Base-by-base conservation (phyloP, 2,113 vertebrate genomes). In the Saccopteryx bilineata region DNA sequence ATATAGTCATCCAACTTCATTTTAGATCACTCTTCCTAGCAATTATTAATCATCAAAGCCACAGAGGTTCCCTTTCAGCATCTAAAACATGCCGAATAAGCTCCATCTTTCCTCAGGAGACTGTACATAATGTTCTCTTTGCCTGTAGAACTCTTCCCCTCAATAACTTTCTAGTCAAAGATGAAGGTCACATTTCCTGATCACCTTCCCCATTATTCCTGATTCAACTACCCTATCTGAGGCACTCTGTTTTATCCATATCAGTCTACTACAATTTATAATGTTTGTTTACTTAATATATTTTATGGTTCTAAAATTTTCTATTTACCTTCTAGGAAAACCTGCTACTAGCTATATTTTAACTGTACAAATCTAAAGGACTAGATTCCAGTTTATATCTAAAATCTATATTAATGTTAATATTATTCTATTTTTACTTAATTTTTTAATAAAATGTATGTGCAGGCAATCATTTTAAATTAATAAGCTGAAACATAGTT, bases 371-470 rank as follows among this genome's bases (percentile, higher is more conserved):
- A 79, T 84, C 11, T 92, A 72, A 88, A 83, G 50, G 33, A 58
- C 9, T 10, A 84, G 18, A 84, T 52, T 79, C 14, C 4, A 65
- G 23, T 72, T 88, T 46, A 66, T 58, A 87, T 39, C 50, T 78
- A 79, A 91, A 88, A 83, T 48, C 63, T 63, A 14, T 33, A 75
- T 71, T 74, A 81, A 81, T 60, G 78, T 46, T 72, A 76, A 91
- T 80, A 54, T 33, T 65, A 46, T 26, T 61, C 61, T n/a, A 79
- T 65, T 87, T 88, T 63, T 14, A 84, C n/a, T 90, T 85, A 79
- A 78, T 11, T 76, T 82, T 91, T 80, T 23, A 87, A 50, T 90
- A 87, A 94, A 91, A 88, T 50, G 18, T 71, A 65, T 54, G 33
- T 18, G 9, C 5, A 68, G 31, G 11, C 12, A 82, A 63, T 71